phyloP scores from a whole-genome alignment of 2,797 vertebrate species.

The Aotus griseimembra region DNA sequence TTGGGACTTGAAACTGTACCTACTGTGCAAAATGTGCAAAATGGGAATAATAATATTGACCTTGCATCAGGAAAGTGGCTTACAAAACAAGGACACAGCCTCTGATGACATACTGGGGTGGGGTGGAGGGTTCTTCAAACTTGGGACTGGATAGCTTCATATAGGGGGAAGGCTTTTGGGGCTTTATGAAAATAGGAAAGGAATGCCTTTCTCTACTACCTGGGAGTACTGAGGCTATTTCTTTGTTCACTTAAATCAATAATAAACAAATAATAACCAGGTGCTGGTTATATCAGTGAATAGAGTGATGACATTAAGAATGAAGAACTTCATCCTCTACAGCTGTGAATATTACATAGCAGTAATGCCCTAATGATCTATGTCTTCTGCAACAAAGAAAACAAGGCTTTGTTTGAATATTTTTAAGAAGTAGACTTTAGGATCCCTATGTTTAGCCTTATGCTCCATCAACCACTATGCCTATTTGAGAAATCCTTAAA shows the following conservation, averaged over 20 bases:
- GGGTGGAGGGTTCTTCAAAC: not conserved
- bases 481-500: not conserved
- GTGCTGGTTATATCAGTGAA: not conserved
- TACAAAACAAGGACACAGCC: not conserved
- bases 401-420: not conserved
- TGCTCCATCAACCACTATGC: not conserved
- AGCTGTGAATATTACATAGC: not conserved
- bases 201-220: not conserved
- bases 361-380: not conserved
- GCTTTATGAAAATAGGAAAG: not conserved
- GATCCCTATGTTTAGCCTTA: slow-evolving; percentile 14
- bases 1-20: slow-evolving; percentile 70
- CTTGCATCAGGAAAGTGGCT: slow-evolving; percentile 34
- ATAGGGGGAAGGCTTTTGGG: not conserved
- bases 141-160: not conserved
- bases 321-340: not conserved
- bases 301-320: not conserved
- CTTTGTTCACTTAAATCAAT: slow-evolving; percentile 34
- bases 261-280: slow-evolving; percentile 49
- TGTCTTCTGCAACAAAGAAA: slow-evolving; percentile 37
- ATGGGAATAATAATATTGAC: slow-evolving; percentile 55
- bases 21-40: slow-evolving; percentile 53
- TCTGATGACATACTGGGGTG: not conserved
- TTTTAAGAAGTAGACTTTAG: not conserved
- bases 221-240: not conserved